Conservation (phyloP, 2,113 vertebrate genomes). For the Australoheros scitulus region DNA sequence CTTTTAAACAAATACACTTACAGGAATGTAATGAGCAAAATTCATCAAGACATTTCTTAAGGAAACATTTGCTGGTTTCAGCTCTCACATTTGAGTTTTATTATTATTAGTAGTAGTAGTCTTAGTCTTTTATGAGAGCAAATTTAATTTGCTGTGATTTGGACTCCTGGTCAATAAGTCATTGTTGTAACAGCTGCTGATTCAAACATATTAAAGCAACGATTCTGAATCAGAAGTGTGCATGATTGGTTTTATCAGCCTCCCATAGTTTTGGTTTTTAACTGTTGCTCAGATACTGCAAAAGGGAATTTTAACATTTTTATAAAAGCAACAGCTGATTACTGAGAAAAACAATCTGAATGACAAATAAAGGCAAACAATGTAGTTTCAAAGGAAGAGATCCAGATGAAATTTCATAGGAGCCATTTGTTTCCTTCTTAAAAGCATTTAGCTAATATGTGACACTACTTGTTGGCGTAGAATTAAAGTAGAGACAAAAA, state of each 20-base stretch:
- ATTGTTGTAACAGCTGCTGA: background rate
- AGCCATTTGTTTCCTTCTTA: background rate
- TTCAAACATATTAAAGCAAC: background rate
- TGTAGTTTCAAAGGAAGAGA: background rate
- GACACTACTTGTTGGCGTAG: background rate
- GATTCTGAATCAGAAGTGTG: background rate
- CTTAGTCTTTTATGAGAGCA: background rate
- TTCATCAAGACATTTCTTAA: background rate
- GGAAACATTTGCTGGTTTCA: background rate
- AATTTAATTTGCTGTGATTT: background rate
- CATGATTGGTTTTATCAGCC: background rate
- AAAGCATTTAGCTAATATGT: background rate
- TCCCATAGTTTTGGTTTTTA: background rate
- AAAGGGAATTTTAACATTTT: background rate
- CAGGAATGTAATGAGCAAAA: background rate
- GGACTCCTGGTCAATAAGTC: background rate
- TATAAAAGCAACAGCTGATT: background rate
- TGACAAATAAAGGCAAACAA: background rate
- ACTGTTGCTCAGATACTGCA: background rate
- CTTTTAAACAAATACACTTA: background rate
- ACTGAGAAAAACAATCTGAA: background rate
- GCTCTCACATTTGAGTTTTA: background rate
- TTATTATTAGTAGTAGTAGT: background rate
- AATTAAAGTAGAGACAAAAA: conserved; percentile 14
- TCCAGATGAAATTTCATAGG: background rate